Base-by-base conservation (phyloP, 2,888 invertebrate genomes). In the Lymantria dispar region DNA sequence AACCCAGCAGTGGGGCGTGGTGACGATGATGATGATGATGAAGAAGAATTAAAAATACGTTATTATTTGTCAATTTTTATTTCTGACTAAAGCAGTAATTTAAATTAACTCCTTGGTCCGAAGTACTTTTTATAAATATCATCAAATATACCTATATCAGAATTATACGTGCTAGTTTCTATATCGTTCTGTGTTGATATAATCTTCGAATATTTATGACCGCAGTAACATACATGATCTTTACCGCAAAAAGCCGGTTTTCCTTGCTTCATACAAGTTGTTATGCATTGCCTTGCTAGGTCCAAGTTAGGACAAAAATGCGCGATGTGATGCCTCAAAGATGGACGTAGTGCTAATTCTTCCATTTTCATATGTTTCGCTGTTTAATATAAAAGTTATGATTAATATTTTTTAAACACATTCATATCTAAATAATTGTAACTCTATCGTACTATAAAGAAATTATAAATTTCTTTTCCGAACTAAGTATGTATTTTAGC, bases 191-290 rank as follows among this genome's bases (percentile, higher is more conserved):
- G 12, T 14, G 14, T 40, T n/a, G 38, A 38, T 33, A 1, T 53
- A 43, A 0, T 63, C 65, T 0, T 37, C 56, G 0, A 50, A 33
- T 82, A 78, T n/a, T 52, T 74, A 46, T 89, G 89, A 0, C 89
- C 85, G 30, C 90, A 91, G 54, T 89, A 87, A 36, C 90, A 91
- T 0, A 65, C 56, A 47, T 89, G 87, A 51, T 90, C 88, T 52
- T 88, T 89, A 0, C 87, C 88, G 37, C 90, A 91, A 52, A 89
- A 91, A 0, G 90, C 89, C 14, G 88, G 84, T 45, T 83, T 80
- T 0, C 83, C 83, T 1, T 53, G 10, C 13, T 62, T 46, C 77
- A 83, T 77, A 44, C 90, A 91, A 13, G 60, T 76, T 14, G 64
- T 63, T n/a, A 91, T 87, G 40, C 90, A 91, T 1, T 43, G 0